Conservation (phyloP, 1,140 invertebrate species). For the Musca vetustissima region DNA sequence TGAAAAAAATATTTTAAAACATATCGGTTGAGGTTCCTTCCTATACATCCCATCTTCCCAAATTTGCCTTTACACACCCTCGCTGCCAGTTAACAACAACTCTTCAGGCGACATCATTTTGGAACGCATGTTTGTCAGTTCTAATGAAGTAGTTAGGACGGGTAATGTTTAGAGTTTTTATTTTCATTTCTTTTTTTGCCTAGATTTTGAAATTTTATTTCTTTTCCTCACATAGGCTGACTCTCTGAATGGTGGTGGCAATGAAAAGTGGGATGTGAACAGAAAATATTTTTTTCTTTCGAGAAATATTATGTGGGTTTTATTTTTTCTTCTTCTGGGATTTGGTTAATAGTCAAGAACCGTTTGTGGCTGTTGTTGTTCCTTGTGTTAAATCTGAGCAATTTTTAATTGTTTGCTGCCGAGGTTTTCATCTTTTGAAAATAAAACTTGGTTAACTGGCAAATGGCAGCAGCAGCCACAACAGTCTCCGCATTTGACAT, state of each 20-base stretch:
- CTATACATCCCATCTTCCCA: too few species aligned
- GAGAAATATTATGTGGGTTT: too few species aligned
- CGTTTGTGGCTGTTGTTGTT: too few species aligned
- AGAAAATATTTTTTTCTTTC: too few species aligned
- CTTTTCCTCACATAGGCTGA: neutral
- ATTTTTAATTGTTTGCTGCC: conserved; percentile 18
- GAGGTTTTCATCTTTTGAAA: neutral
- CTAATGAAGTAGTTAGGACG: conserved; percentile 18
- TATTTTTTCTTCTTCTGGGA: too few species aligned
- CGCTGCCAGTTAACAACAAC: too few species aligned
- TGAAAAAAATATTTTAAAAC: too few species aligned
- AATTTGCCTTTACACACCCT: too few species aligned
- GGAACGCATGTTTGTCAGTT: conserved; percentile 20
- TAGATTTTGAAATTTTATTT: neutral
- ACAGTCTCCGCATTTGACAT: conserved; percentile 9
- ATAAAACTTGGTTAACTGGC: neutral
- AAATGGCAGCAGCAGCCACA: neutral
- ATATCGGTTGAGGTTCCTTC: too few species aligned
- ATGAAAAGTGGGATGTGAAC: too few species aligned
- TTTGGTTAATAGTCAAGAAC: too few species aligned
- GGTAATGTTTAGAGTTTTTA: conserved; percentile 6
- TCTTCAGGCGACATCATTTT: neutral
- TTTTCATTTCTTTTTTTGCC: neutral
- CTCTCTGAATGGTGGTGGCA: too few species aligned
- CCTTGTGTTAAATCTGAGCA: neutral